Conservation (phyloP, 1,140 invertebrate genomes). For the Parapsyche elsis region DNA sequence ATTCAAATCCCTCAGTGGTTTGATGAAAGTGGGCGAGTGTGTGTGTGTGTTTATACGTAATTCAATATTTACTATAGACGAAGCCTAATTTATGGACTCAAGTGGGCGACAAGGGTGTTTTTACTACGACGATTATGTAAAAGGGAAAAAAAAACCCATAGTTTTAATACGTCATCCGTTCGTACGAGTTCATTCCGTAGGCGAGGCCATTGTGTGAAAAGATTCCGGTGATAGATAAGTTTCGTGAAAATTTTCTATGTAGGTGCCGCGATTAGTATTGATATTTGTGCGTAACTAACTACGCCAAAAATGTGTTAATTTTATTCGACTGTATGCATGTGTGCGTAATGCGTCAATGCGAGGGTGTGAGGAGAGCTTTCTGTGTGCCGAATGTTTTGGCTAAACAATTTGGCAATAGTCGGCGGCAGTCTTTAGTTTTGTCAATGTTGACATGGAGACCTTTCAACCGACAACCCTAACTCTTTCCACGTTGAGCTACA, state of each 20-base stretch:
- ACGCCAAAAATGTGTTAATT: too few relatives aligned
- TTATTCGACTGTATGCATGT: too few relatives aligned
- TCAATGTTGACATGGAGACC: slow-evolving; percentile 46
- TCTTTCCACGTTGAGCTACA: neutral
- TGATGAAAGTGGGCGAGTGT: neutral
- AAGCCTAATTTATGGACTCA: too few relatives aligned
- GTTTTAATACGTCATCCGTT: too few relatives aligned
- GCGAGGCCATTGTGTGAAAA: neutral
- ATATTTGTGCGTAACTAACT: too few relatives aligned
- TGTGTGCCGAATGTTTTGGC: neutral
- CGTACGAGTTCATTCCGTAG: too few relatives aligned
- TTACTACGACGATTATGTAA: too few relatives aligned
- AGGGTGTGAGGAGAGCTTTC: too few relatives aligned
- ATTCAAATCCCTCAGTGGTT: neutral
- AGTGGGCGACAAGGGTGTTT: too few relatives aligned
- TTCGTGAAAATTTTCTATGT: neutral
- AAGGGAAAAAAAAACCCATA: neutral
- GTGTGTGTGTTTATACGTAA: neutral
- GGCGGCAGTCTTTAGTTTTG: slow-evolving; percentile 10
- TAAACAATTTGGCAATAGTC: neutral
- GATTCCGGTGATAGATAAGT: neutral
- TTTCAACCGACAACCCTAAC: slow-evolving; percentile 24
- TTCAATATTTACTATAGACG: neutral
- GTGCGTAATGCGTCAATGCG: too few relatives aligned
- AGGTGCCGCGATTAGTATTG: too few relatives aligned